Evolutionary conservation across 2,888 invertebrate genomes (phyloP), one percentile per base, ranked within the genome.

Genomic region (Hyles lineata): DNA sequence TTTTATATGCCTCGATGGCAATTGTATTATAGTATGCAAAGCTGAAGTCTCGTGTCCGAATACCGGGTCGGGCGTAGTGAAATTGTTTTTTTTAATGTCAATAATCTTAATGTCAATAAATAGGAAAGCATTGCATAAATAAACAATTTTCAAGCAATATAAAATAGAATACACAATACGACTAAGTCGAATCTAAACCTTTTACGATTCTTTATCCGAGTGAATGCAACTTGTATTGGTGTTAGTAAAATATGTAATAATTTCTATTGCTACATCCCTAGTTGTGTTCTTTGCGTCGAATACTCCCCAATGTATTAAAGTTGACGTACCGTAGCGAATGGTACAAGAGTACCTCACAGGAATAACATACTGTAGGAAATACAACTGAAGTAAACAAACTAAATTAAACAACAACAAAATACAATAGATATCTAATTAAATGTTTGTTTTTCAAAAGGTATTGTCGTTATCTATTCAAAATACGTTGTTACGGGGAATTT

Each of bases 341-440:
- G n/a, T 63, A 67, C 43, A 9, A 35, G 35, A 17, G 50, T 67
- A 23, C 50, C 23, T 67, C 50, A 43, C 15, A 67, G 23, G 50
- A 55, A 62, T 62, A 62, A 21, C 21, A 55, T 52, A 62, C 52
- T 52, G n/a, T 19, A 55, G 17, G 50, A 62, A 59, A 29, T 55
- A 62, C 50, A 71, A 21, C 50, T 29, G 5, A n/a, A 7, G 60
- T 62, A 71, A 71, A 52, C 55, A 62, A 17, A 62, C 61, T 25
- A 71, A 32, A 50, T 62, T 52, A 71, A 50, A 62, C 29, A 50
- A 52, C 55, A 55, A n/a, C n/a, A n/a, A n/a, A n/a, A 69, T 70
- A 70, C 29, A 70, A 60, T n/a, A 29, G 43, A 71, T 60, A 70
- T 52, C 29, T 62, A 62, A 70, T 8, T 21, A 4, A 21, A 21